Conservation (phyloP, 2,888 invertebrate genomes). For the Oligia fasciuncula region DNA sequence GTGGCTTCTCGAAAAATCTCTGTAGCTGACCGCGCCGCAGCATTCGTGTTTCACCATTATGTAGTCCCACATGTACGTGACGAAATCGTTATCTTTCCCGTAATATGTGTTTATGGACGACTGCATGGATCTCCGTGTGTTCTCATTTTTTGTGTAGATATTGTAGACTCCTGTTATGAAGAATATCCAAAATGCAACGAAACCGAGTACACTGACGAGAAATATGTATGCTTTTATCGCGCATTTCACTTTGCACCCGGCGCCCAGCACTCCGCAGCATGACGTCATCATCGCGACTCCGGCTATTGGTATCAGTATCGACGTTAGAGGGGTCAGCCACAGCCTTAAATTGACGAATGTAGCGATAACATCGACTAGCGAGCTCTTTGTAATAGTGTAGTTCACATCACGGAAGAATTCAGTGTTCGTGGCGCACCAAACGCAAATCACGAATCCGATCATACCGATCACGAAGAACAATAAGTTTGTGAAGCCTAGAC, state of each 20-base stretch:
- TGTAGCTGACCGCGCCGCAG: constrained; percentile 79
- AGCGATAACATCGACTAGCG: constrained; percentile 75
- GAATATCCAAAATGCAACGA: constrained; percentile 79
- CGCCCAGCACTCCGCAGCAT: constrained; percentile 84
- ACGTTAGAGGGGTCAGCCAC: constrained; percentile 80
- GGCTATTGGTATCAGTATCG: constrained; percentile 78
- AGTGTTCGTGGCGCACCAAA: constrained; percentile 83
- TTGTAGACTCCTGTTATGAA: constrained; percentile 82
- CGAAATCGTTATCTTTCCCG: constrained; percentile 81
- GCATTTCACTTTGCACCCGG: constrained; percentile 83
- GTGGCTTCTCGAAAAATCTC: constrained; percentile 77
- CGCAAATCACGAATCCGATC: constrained; percentile 75
- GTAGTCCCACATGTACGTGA: constrained; percentile 80
- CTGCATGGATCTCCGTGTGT: constrained; percentile 72
- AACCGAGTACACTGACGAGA: constrained; percentile 76
- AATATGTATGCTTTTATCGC: constrained; percentile 84
- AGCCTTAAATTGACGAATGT: constrained; percentile 81
- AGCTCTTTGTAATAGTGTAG: constrained; percentile 82
- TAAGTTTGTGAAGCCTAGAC: constrained; percentile 84
- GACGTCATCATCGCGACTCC: constrained; percentile 80
- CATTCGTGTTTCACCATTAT: constrained; percentile 83
- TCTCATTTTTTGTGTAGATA: constrained; percentile 79
- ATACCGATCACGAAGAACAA: constrained; percentile 78
- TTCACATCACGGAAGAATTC: constrained; percentile 85
- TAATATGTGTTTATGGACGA: constrained; percentile 75